Conservation (phyloP, 2,888 invertebrate genomes). For the Caradrina clavipalpis region DNA sequence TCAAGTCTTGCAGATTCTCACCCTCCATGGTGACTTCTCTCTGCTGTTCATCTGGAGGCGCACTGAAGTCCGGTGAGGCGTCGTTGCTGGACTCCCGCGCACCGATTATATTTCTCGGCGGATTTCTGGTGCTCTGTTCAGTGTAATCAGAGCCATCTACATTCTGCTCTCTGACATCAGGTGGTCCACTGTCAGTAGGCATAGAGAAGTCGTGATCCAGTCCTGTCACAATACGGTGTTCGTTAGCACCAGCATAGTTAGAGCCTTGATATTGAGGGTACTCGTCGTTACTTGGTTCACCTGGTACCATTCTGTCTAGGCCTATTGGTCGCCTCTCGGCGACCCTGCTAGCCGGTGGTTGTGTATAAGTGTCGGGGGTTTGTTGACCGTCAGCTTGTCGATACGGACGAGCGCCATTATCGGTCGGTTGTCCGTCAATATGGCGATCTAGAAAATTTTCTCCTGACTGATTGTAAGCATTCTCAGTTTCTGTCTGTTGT, state of each 20-base stretch:
- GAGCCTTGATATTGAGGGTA: slow-evolving; percentile 80
- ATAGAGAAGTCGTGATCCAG: slow-evolving; percentile 85
- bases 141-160: slow-evolving; percentile 87
- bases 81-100: slow-evolving; percentile 72
- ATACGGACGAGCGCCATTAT: slow-evolving; percentile 79
- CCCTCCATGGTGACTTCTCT: slow-evolving; percentile 91
- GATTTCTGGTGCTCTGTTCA: slow-evolving; percentile 76
- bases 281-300: slow-evolving; percentile 90
- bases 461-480: slow-evolving; percentile 78
- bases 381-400: slow-evolving; percentile 87
- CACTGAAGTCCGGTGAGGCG: slow-evolving; percentile 72
- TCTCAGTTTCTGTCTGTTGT: slow-evolving; percentile 84
- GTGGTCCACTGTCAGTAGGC: slow-evolving; percentile 75
- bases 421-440: slow-evolving; percentile 84
- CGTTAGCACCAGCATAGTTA: slow-evolving; percentile 81
- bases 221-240: slow-evolving; percentile 90
- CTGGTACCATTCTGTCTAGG: slow-evolving; percentile 92
- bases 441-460: slow-evolving; percentile 86
- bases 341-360: slow-evolving; percentile 70
- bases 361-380: slow-evolving; percentile 79
- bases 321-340: slow-evolving; percentile 88
- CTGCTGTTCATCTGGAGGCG: slow-evolving; percentile 81
- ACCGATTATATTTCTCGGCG: slow-evolving; percentile 76
- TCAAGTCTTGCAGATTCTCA: slow-evolving; percentile 89
- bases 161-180: slow-evolving; percentile 84